Evolutionary conservation across 2,888 invertebrate species (phyloP).

Genomic region (Microctonus brassicae): DNA sequence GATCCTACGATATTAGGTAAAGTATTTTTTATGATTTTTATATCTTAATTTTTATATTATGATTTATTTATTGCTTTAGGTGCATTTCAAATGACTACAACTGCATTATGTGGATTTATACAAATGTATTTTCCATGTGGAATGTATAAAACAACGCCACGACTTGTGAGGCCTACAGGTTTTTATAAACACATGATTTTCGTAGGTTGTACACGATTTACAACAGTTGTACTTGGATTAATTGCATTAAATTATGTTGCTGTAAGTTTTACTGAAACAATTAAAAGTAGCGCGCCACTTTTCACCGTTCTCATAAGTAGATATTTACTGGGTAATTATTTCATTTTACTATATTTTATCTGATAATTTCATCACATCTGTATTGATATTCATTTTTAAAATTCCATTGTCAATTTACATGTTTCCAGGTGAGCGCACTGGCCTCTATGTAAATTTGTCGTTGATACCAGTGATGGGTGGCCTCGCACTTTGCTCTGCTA

Average conservation of each 20-base stretch:
- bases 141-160: slow-evolving; percentile 76
- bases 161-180: slow-evolving; percentile 76
- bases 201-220: slow-evolving; percentile 81
- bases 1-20: slow-evolving; percentile 82
- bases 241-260: slow-evolving; percentile 83
- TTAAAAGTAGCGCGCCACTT: slow-evolving; percentile 84
- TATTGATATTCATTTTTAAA: slow-evolving; percentile 38
- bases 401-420: slow-evolving; percentile 6
- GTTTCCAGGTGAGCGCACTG: slow-evolving; percentile 75
- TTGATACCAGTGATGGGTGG: slow-evolving; percentile 84
- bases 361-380: too few species aligned
- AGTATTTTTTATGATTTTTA: slow-evolving; percentile 35
- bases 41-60: slow-evolving; percentile 27
- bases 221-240: slow-evolving; percentile 81
- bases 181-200: slow-evolving; percentile 82
- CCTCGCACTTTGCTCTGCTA: slow-evolving; percentile 81
- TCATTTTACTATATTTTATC: too few species aligned
- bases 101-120: slow-evolving; percentile 80
- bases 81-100: slow-evolving; percentile 83
- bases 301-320: slow-evolving; percentile 83
- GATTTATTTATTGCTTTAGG: slow-evolving; percentile 69
- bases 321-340: slow-evolving; percentile 72
- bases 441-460: slow-evolving; percentile 78
- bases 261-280: slow-evolving; percentile 85
- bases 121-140: slow-evolving; percentile 82